A percentile compares a stretch with the other conserved stretches of the same genome.
Conservation (phyloP, 37 sponge, comb jelly and placozoan genomes). For the Halisarca cf. caerulea region DNA sequence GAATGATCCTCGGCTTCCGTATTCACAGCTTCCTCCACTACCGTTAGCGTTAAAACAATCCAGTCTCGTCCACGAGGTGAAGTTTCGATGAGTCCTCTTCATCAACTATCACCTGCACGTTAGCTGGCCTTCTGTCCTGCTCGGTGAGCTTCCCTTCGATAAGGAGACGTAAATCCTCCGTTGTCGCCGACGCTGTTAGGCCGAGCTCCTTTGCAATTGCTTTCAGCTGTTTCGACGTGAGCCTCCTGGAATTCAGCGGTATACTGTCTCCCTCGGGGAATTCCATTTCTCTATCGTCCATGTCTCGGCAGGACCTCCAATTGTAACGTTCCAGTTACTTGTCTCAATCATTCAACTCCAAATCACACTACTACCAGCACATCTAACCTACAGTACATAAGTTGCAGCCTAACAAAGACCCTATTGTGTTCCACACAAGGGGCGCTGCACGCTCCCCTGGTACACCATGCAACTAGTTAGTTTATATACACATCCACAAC, state of each 20-base stretch:
- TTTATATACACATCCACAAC: too few species aligned
- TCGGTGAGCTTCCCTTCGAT: not conserved
- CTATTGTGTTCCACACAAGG: too few species aligned
- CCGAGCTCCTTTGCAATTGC: not conserved
- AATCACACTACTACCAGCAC: too few species aligned
- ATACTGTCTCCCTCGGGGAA: too few species aligned
- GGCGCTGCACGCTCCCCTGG: too few species aligned
- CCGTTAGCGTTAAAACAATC: too few species aligned
- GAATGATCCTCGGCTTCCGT: not conserved
- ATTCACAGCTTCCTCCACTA: not conserved
- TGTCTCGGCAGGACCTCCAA: conserved; percentile 28
- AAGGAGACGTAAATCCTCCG: not conserved
- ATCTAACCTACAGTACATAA: too few species aligned
- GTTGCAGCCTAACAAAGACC: too few species aligned
- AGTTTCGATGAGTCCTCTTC: not conserved
- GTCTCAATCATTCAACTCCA: too few species aligned
- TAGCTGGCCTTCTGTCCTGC: not conserved
- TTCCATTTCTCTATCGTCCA: too few species aligned
- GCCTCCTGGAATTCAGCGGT: not conserved
- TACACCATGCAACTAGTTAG: too few species aligned
- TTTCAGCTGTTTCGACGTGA: not conserved
- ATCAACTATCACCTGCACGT: not conserved
- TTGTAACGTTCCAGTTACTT: not conserved
- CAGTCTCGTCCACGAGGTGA: not conserved
- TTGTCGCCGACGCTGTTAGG: not conserved